Evolutionary conservation across 30 jellyfish, hydroid and myxozoan species (phyloP).

Genomic region (Turritopsis dohrnii): DNA sequence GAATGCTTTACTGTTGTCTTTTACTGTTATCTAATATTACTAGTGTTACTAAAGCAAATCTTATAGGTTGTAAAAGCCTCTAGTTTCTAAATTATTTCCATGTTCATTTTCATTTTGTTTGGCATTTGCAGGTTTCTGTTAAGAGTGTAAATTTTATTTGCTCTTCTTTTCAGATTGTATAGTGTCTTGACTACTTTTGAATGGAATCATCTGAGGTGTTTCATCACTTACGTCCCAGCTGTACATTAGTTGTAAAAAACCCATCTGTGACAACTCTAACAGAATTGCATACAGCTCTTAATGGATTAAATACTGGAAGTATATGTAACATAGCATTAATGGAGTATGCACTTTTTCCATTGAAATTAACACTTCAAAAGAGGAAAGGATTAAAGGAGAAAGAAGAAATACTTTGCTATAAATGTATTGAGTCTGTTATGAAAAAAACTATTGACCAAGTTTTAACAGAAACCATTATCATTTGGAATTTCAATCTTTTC

Average conservation of each 20-base stretch:
- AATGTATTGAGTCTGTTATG: conserved; percentile 14
- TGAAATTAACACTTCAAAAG: conserved; percentile 50
- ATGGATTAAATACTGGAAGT: conserved; percentile 4
- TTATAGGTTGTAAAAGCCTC: too few relatives aligned
- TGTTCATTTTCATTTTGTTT: too few relatives aligned
- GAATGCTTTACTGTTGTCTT: too few relatives aligned
- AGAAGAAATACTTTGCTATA: conserved; percentile 30
- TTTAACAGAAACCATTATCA: conserved; percentile 1
- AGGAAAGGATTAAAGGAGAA: conserved; percentile 17
- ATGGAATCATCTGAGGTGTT: conserved; percentile 14
- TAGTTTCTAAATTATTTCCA: too few relatives aligned
- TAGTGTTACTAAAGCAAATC: too few relatives aligned
- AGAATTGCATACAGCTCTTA: conserved; percentile 21
- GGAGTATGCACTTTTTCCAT: conserved; percentile 62
- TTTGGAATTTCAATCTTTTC: conserved; percentile 25
- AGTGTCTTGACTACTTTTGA: not conserved
- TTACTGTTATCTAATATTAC: too few relatives aligned
- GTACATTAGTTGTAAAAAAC: conserved; percentile 48
- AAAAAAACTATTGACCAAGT: not conserved
- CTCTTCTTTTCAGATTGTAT: not conserved
- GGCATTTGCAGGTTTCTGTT: too few relatives aligned
- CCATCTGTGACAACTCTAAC: conserved; percentile 43
- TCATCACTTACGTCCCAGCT: conserved; percentile 50
- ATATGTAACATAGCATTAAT: conserved; percentile 44
- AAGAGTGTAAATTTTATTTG: too few relatives aligned